Conservation (phyloP, 2,113 vertebrate genomes). For the Myotis yumanensis region DNA sequence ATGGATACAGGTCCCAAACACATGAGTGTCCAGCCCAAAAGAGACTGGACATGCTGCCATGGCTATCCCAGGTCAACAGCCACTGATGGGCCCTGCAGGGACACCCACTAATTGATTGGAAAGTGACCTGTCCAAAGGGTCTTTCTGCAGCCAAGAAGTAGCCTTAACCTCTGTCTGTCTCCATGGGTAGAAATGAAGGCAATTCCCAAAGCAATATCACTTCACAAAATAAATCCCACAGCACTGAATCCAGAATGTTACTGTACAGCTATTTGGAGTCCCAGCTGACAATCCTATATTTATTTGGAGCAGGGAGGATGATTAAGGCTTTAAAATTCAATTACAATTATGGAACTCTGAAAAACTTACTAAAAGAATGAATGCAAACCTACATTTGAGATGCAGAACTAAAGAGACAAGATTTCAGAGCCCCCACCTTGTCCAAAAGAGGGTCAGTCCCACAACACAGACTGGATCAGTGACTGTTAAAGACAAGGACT, state of each 20-base stretch:
- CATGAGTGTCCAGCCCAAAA: slow-evolving; percentile 30
- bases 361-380: background rate
- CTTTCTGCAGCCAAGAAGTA: slow-evolving; percentile 65
- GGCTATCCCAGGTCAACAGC: slow-evolving; percentile 23
- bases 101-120: slow-evolving; percentile 74
- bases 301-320: background rate
- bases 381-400: background rate
- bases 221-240: background rate
- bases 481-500: slow-evolving; percentile 34
- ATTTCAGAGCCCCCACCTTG: background rate
- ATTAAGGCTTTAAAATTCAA: slow-evolving; percentile 10
- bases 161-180: slow-evolving; percentile 56
- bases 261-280: background rate
- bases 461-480: background rate
- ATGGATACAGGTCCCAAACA: background rate
- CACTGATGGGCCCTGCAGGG: slow-evolving; percentile 67
- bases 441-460: background rate
- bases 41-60: background rate
- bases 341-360: background rate
- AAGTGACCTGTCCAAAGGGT: slow-evolving; percentile 55
- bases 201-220: slow-evolving; percentile 19
- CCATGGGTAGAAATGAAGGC: background rate
- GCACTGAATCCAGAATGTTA: background rate
- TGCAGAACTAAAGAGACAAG: background rate
- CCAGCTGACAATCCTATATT: background rate